These are phyloP conservation scores for Ornithoptera priamus DNA, from an alignment of 2,888 invertebrate species.

Conservation along the genomic window DNA sequence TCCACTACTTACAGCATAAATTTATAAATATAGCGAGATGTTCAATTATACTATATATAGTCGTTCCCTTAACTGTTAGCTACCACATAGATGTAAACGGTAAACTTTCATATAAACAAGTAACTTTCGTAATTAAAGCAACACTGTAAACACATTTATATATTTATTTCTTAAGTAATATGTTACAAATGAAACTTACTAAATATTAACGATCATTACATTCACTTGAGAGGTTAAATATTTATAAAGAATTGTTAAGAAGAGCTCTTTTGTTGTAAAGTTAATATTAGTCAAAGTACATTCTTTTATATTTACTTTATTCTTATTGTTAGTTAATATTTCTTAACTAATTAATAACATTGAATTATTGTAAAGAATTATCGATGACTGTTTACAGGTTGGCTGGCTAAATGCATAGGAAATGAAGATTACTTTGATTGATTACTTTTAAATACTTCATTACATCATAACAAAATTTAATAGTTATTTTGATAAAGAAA, in stretches of 20 bases:
- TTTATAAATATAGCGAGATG: conserved; percentile 23
- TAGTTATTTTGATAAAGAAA: no score
- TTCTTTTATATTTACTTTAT: no score
- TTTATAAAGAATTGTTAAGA: background rate
- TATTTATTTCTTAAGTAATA: background rate
- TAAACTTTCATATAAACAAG: conserved; percentile 11
- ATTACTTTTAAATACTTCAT: no score
- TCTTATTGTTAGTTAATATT: no score
- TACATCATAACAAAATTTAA: no score
- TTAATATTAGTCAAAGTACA: no score
- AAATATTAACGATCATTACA: background rate
- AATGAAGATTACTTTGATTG: no score
- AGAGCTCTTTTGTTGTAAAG: no score
- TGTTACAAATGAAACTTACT: background rate
- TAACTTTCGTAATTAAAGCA: conserved; percentile 18
- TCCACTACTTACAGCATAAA: conserved; percentile 38
- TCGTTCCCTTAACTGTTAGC: conserved; percentile 11
- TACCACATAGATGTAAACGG: conserved; percentile 14
- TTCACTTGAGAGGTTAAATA: background rate
- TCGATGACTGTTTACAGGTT: no score
- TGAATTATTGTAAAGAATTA: no score
- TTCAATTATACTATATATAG: conserved; percentile 25
- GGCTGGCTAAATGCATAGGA: no score
- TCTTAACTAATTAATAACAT: no score
- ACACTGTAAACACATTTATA: background rate